Evolutionary conservation across 2,888 invertebrate species (phyloP).

Genomic region (Serrognathus titanus): DNA sequence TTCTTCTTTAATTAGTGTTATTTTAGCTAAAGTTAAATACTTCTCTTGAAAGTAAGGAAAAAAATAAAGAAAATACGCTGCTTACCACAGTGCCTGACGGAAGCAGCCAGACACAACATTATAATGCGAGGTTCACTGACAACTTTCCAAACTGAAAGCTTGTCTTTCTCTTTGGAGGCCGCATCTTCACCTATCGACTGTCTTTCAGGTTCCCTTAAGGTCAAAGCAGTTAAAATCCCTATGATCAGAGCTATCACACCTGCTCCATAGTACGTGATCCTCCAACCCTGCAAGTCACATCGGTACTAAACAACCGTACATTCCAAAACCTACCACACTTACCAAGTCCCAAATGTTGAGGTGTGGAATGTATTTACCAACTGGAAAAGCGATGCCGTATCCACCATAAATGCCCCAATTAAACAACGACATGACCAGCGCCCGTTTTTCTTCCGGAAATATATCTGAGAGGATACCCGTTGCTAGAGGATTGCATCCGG

Average conservation of each 20-base stretch:
- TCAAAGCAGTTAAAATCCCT: conserved; percentile 68
- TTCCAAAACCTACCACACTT: conserved; percentile 34
- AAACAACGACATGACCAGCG: conserved; percentile 86
- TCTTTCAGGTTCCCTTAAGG: conserved; percentile 72
- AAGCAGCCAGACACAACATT: conserved; percentile 80
- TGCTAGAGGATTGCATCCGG: conserved; percentile 83
- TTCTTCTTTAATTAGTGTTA: too few relatives aligned
- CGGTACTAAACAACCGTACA: neutral
- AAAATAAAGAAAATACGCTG: neutral
- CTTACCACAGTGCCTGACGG: conserved; percentile 79
- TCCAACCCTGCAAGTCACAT: conserved; percentile 64
- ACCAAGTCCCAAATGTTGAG: conserved; percentile 72
- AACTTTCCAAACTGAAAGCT: conserved; percentile 63
- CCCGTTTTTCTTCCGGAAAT: conserved; percentile 77
- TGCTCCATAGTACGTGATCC: conserved; percentile 76
- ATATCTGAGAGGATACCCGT: conserved; percentile 81
- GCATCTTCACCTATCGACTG: conserved; percentile 67
- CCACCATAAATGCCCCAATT: conserved; percentile 96
- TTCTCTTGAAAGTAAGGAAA: too few relatives aligned
- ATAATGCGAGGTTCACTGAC: conserved; percentile 74
- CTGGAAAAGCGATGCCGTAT: conserved; percentile 88
- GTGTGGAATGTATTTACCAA: conserved; percentile 79
- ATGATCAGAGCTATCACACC: conserved; percentile 73
- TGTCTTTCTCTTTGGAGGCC: conserved; percentile 45
- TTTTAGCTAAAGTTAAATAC: too few relatives aligned